Base-by-base conservation (phyloP, 2,797 vertebrate genomes). In the Hylomyscus alleni region DNA sequence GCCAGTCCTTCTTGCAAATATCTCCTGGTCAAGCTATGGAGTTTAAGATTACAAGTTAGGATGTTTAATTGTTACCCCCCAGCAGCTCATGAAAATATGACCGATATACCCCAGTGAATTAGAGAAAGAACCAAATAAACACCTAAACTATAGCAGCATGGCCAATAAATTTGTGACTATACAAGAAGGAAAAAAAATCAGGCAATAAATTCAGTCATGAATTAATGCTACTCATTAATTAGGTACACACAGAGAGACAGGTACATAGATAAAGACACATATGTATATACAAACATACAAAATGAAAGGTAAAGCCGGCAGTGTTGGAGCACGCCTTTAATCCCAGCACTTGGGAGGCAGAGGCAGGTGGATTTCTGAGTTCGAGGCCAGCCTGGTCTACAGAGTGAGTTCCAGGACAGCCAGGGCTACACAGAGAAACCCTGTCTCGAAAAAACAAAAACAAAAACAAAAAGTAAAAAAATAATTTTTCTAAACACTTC, bases 401-500 rank as follows among this genome's bases (percentile, higher is more conserved):
- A n/a, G n/a, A n/a, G n/a, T n/a, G n/a, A n/a, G n/a, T n/a, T n/a
- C n/a, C n/a, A n/a, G n/a, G n/a, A n/a, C n/a, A n/a, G n/a, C n/a
- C n/a, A n/a, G n/a, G n/a, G n/a, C n/a, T n/a, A n/a, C n/a, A n/a
- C n/a, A n/a, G n/a, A n/a, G n/a, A n/a, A n/a, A n/a, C n/a, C n/a
- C n/a, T n/a, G n/a, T n/a, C n/a, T n/a, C n/a, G n/a, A n/a, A n/a
- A n/a, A n/a, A n/a, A n/a, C n/a, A n/a, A n/a, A n/a, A n/a, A n/a
- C n/a, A n/a, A n/a, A n/a, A n/a, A n/a, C n/a, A n/a, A n/a, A n/a
- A n/a, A n/a, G n/a, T n/a, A n/a, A n/a, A n/a, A n/a, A n/a, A n/a
- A n/a, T n/a, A n/a, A n/a, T n/a, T n/a, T n/a, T 31, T 76, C 50
- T 75, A 91, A 92, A 78, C n/a, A 54, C 15, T 80, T 93, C 58